Percentiles rank a stretch among this genome's conserved stretches.
phyloP scores from a whole-genome alignment of 2,888 invertebrate genomes.

The Tridacna crocea region DNA sequence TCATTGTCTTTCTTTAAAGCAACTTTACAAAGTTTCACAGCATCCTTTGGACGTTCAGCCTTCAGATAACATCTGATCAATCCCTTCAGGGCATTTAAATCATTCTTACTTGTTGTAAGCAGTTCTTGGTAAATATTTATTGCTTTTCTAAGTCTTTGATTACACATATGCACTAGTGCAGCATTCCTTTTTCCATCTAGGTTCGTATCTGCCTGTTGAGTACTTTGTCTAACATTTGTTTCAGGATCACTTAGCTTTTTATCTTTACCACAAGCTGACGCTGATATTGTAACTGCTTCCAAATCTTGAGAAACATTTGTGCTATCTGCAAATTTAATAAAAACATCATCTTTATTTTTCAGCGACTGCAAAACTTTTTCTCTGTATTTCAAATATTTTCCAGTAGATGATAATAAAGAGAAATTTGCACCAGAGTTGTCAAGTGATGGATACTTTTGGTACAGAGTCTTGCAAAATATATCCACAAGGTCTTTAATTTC shows the following conservation, averaged over 20 bases:
- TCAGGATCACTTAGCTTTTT: background rate
- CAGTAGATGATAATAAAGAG: constrained; percentile 30
- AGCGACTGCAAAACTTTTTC: constrained; percentile 37
- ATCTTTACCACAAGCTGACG: background rate
- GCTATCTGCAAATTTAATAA: constrained; percentile 29
- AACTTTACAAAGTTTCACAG: constrained; percentile 37
- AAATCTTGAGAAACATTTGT: background rate
- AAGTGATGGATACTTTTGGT: constrained; percentile 29
- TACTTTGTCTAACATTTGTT: background rate
- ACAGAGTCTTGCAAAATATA: constrained; percentile 39
- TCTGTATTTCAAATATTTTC: constrained; percentile 36
- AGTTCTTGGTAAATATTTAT: constrained; percentile 58
- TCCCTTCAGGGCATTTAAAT: constrained; percentile 48
- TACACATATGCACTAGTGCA: constrained; percentile 47
- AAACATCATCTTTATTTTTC: constrained; percentile 63
- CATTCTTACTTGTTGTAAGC: constrained; percentile 32
- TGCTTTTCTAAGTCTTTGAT: constrained; percentile 59
- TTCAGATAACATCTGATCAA: constrained; percentile 52
- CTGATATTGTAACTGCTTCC: background rate
- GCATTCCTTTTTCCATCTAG: constrained; percentile 39
- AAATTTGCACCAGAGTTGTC: constrained; percentile 5
- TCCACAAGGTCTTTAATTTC: constrained; percentile 44
- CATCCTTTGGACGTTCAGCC: constrained; percentile 55
- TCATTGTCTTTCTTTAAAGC: constrained; percentile 36
- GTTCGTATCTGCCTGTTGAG: background rate